Evolutionary conservation across 2,888 invertebrate species (phyloP).

Genomic region (Synergus itoensis): DNA sequence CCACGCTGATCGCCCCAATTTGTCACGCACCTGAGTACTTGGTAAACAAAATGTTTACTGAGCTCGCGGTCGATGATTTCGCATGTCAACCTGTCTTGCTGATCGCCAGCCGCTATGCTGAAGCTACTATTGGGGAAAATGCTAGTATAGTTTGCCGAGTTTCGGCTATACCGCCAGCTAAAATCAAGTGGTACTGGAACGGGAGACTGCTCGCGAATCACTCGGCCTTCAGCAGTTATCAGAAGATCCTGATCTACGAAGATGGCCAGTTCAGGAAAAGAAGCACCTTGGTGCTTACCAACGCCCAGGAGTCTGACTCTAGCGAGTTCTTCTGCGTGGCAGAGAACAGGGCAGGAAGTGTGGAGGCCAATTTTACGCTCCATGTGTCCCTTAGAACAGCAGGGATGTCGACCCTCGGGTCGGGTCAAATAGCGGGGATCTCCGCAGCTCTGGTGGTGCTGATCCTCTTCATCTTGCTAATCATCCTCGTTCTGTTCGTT

Average conservation of each 20-base stretch:
- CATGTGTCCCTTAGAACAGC: slow-evolving; percentile 88
- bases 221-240: slow-evolving; percentile 88
- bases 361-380: slow-evolving; percentile 93
- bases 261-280: slow-evolving; percentile 88
- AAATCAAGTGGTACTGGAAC: slow-evolving; percentile 93
- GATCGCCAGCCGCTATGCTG: slow-evolving; percentile 87
- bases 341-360: slow-evolving; percentile 92
- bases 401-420: slow-evolving; percentile 89
- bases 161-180: slow-evolving; percentile 89
- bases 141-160: slow-evolving; percentile 91
- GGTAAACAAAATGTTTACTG: slow-evolving; percentile 86
- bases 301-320: slow-evolving; percentile 90
- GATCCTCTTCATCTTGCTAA: slow-evolving; percentile 86
- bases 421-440: slow-evolving; percentile 91
- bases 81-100: slow-evolving; percentile 91
- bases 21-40: slow-evolving; percentile 87
- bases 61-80: slow-evolving; percentile 89
- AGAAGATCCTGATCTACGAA: slow-evolving; percentile 87
- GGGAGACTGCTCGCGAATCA: slow-evolving; percentile 88
- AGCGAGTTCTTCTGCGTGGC: slow-evolving; percentile 94
- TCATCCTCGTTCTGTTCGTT: slow-evolving; percentile 86
- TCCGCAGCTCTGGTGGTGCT: slow-evolving; percentile 90
- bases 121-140: slow-evolving; percentile 90
- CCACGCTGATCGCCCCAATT: slow-evolving; percentile 87
- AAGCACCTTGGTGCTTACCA: slow-evolving; percentile 88